Base-by-base conservation (phyloP, 2,797 vertebrate species). In the Mergus octosetaceus region DNA sequence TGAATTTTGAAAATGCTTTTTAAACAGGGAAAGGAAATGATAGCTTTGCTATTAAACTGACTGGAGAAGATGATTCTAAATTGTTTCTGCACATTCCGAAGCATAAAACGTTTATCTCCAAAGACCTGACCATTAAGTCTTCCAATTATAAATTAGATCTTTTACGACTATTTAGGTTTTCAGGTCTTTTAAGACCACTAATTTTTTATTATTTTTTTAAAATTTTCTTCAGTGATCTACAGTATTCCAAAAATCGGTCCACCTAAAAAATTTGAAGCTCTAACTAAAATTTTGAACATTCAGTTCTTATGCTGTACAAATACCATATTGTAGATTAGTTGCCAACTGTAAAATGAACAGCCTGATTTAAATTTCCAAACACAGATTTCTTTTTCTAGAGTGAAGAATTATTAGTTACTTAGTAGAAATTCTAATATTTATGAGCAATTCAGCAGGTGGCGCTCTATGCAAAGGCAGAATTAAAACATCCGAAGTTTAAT, bases 401-500 rank as follows among this genome's bases (percentile, higher is more conserved):
- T 39, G 49, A 77, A 80, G 38, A 58, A 38, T 24, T 60, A 62
- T 2, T 41, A 53, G 51, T 53, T 56, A 32, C 32, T 57, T 57
- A 56, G 54, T 32, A 57, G 56, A n/a, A 65, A 41, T 15, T 65
- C 30, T 32, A 65, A 10, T 65, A 15, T 43, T 56, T 54, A 60
- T 6, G 38, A 64, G 30, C 5, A 73, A 22, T 34, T 94, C 94
- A 90, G 71, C 10, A 97, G 94, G 57, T 93, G 93, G 90, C 53
- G 32, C 93, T 92, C 71, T 36, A 20, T 4, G 14, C 4, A 0
- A 88, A 88, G 51, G 25, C 27, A 76, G 38, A 81, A 75, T 27
- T 36, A 65, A 51, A 89, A 39, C 13, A 56, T 4, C 9, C 16
- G 66, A 3, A 47, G 56, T 81, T 28, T 32, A 7, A 7, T 81